Conservation (phyloP, 2,797 vertebrate genomes). For the Acrocephalus scirpaceus region DNA sequence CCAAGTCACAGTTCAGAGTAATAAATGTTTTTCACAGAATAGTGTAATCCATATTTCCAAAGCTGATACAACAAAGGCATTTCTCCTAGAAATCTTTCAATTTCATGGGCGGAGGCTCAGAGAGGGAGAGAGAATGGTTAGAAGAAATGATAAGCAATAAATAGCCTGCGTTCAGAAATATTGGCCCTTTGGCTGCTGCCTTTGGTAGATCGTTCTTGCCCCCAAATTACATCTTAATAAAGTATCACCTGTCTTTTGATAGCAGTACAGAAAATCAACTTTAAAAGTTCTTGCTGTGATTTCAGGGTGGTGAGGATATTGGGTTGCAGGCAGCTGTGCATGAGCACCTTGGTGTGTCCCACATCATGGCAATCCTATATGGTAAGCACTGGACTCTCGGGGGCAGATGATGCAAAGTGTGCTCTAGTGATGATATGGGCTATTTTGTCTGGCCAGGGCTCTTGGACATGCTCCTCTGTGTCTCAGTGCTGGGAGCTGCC, state of each 20-base stretch:
- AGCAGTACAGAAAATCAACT: not conserved
- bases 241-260: not conserved
- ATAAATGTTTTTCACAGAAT: constrained; percentile 83
- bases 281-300: not conserved
- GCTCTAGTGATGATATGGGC: not conserved
- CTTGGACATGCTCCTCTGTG: accelerated
- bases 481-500: not conserved
- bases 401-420: not conserved
- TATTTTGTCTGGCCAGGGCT: not conserved
- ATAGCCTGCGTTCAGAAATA: constrained; percentile 44
- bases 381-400: not conserved
- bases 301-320: not conserved
- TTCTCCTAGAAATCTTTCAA: constrained; percentile 81
- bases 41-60: constrained; percentile 83
- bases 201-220: not conserved
- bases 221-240: constrained; percentile 25
- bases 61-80: constrained; percentile 80
- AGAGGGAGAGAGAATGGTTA: constrained; percentile 39
- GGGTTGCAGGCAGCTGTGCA: not conserved
- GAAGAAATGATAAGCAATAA: constrained; percentile 69
- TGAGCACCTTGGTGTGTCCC: accelerated
- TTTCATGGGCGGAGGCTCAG: constrained; percentile 77
- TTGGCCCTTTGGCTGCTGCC: constrained; percentile 37
- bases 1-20: constrained; percentile 82
- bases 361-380: accelerated